A percentile compares a stretch with the other conserved stretches of the same genome.
Conservation (phyloP, 1,140 invertebrate genomes). For the Drosophila pectinifera region DNA sequence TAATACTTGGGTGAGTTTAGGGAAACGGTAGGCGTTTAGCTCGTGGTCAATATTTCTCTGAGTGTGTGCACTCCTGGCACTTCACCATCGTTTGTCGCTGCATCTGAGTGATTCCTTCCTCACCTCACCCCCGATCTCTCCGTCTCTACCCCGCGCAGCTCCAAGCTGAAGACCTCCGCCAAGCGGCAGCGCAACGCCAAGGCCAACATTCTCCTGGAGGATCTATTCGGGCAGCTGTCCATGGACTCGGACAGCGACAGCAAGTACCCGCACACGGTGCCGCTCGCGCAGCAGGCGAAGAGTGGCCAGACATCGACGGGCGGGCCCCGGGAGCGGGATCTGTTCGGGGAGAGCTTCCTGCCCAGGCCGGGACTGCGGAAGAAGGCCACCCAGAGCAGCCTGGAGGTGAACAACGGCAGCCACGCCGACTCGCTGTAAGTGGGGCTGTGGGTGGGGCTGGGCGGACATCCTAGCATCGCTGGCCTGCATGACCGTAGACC, state of each 20-base stretch:
- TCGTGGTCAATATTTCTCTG: neutral
- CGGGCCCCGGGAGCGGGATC: slow-evolving; percentile 54
- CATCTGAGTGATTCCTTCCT: slow-evolving; percentile 13
- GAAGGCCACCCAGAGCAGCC: slow-evolving; percentile 60
- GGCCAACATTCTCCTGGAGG: slow-evolving; percentile 77
- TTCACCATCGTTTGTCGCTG: slow-evolving; percentile 7
- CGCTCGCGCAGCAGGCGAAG: slow-evolving; percentile 70
- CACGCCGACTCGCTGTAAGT: slow-evolving; percentile 82
- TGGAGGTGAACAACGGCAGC: slow-evolving; percentile 79
- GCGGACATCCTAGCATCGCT: slow-evolving; percentile 12
- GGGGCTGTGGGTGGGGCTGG: slow-evolving; percentile 11
- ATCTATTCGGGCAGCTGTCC: slow-evolving; percentile 82
- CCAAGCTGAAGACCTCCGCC: slow-evolving; percentile 82
- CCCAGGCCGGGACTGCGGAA: slow-evolving; percentile 40
- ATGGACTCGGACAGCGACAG: slow-evolving; percentile 79
- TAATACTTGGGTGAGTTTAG: slow-evolving; percentile 87
- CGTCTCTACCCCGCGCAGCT: slow-evolving; percentile 50
- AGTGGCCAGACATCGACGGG: slow-evolving; percentile 56
- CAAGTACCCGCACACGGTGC: slow-evolving; percentile 84
- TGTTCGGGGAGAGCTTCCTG: slow-evolving; percentile 64
- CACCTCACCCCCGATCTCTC: slow-evolving; percentile 23
- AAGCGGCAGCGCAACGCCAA: slow-evolving; percentile 76
- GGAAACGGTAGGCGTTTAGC: too few relatives aligned
- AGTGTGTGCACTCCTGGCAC: slow-evolving; percentile 30
- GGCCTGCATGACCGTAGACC: slow-evolving; percentile 50